A percentile compares a stretch with the other conserved stretches of the same genome.
phyloP scores from a whole-genome alignment of 2,797 vertebrate genomes.

The Molossus alvarezi region DNA sequence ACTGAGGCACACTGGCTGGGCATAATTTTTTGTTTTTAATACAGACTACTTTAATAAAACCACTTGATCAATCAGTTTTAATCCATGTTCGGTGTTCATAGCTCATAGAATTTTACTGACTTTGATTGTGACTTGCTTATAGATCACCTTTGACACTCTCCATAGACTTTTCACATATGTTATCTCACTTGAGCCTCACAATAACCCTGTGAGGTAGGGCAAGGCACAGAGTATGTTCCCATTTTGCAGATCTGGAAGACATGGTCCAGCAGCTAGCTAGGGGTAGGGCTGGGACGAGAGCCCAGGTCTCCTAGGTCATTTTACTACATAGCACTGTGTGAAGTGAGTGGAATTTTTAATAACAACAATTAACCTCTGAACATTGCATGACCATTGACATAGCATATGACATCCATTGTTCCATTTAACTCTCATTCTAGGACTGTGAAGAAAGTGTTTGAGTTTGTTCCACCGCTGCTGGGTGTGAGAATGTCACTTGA shows the following conservation, averaged over 20 bases:
- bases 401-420: background rate
- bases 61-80: background rate
- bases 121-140: background rate
- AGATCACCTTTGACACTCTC: background rate
- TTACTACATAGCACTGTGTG: background rate
- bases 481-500: background rate
- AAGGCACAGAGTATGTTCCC: background rate
- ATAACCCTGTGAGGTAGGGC: background rate
- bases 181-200: background rate
- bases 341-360: constrained; percentile 51
- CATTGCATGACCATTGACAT: background rate
- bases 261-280: background rate
- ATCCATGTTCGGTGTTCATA: background rate
- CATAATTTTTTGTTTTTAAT: background rate
- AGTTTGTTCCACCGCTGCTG: background rate
- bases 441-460: background rate
- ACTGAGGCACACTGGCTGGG: too few relatives aligned
- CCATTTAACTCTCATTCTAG: background rate
- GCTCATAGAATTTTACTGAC: background rate
- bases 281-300: background rate
- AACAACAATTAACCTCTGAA: background rate
- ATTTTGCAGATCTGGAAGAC: background rate
- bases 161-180: background rate
- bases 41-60: constrained; percentile 1
- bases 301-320: background rate